Percentiles rank a stretch among this genome's conserved stretches.
Conservation (phyloP, 2,888 invertebrate species). For the Melanostoma scalare region DNA sequence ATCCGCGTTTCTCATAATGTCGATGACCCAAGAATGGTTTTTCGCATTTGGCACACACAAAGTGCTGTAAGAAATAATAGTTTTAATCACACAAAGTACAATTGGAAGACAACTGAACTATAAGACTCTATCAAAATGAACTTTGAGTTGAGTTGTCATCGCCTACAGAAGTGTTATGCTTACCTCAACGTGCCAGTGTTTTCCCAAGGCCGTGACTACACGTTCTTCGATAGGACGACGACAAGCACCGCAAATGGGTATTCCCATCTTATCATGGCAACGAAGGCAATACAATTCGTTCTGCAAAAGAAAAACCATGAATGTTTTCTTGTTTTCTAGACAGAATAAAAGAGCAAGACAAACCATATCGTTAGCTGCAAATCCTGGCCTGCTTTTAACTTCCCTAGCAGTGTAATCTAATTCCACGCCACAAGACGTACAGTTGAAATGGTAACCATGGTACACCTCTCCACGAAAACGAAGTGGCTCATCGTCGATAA, state of each 20-base stretch:
- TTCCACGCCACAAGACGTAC: conserved; percentile 95
- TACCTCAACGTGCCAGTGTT: conserved; percentile 99
- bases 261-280: conserved; percentile 99
- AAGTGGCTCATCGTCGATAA: conserved; percentile 95
- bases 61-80: conserved; percentile 88
- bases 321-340: not conserved
- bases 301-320: conserved; percentile 81
- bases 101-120: not conserved
- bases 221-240: conserved; percentile 99
- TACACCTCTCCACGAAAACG: conserved; percentile 98
- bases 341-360: conserved; percentile 64
- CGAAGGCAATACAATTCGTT: conserved; percentile 98
- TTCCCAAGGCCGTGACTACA: conserved; percentile 98
- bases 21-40: conserved; percentile 99
- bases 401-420: conserved; percentile 97
- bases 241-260: conserved; percentile 99
- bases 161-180: conserved; percentile 1
- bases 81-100: not conserved
- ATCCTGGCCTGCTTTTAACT: conserved; percentile 94
- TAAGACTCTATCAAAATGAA: too few species aligned
- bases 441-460: conserved; percentile 99
- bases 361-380: conserved; percentile 94
- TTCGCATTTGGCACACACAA: conserved; percentile 99
- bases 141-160: too few species aligned
- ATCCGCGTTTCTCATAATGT: conserved; percentile 98